Base-by-base conservation (phyloP, 2,797 vertebrate genomes). In the Dipus sagitta region DNA sequence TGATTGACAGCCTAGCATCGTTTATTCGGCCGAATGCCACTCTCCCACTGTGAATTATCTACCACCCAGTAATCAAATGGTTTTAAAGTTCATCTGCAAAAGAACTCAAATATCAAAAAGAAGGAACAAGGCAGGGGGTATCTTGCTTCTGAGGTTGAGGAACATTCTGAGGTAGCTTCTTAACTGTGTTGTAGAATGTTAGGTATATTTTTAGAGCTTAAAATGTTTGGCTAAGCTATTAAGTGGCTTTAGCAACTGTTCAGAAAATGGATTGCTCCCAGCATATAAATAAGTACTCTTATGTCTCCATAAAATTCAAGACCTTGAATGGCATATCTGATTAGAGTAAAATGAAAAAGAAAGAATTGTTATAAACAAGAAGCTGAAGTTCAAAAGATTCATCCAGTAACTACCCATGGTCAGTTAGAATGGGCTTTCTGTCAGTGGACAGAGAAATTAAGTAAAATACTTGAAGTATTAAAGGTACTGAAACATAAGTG, bases 201-300 rank as follows among this genome's bases (percentile, higher is more conserved):
- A 47, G 47, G 92, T 93, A 87, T 95, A 47, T 76, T 95, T 72
- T 96, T 93, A 96, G 30, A 96, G 32, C 65, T 97, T 93, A 87
- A 96, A 97, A 95, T 92, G 94, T 96, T 94, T 96, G 96, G 90
- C 71, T 86, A 91, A 96, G 67, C 96, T 80, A 96, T 93, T 96
- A 97, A 97, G 96, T 86, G 79, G 92, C 92, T 96, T 92, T 97
- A 84, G 95, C 86, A 96, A 85, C 81, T 97, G 60, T 94, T 97
- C 70, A 94, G 91, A 96, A 96, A 79, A 71, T 90, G 88, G 62
- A 96, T 94, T 92, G 83, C 96, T 94, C 87, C 92, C 96, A 96
- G 93, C 54, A 90, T 97, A 91, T 97, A 94, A 97, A 96, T 97
- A 96, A 85, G 82, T 93, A 38, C 94, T 95, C 70, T 96, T 96